These are phyloP conservation scores for Rhinogobio ventralis DNA, from an alignment of 2,797 vertebrate genomes.

Conservation along the genomic window DNA sequence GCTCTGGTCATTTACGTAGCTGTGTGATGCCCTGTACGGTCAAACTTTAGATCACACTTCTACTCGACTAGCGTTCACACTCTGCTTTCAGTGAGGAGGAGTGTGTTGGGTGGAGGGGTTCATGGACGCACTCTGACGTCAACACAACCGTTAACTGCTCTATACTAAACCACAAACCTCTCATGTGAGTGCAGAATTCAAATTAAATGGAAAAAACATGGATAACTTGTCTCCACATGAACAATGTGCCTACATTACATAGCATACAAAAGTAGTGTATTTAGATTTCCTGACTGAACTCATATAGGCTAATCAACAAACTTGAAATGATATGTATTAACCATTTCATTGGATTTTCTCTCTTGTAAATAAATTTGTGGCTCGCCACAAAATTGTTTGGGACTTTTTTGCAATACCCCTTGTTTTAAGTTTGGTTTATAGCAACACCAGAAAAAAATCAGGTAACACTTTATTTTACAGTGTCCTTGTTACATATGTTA, in stretches of 20 bases:
- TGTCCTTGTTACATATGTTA: too few species aligned
- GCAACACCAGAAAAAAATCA: not conserved
- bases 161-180: not conserved
- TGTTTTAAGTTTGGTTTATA: not conserved
- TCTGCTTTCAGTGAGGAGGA: not conserved
- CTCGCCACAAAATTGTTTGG: too few species aligned
- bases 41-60: constrained; percentile 17
- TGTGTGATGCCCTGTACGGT: constrained; percentile 7
- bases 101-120: not conserved
- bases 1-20: constrained; percentile 18
- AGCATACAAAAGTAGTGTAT: not conserved
- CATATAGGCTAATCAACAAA: not conserved
- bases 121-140: not conserved
- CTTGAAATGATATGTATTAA: not conserved
- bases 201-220: not conserved
- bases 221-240: not conserved
- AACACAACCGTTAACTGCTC: constrained; percentile 4
- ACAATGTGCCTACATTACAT: not conserved
- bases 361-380: not conserved
- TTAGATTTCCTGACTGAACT: not conserved
- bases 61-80: not conserved
- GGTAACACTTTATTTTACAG: too few species aligned
- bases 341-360: not conserved
- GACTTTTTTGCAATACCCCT: not conserved
- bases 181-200: constrained; percentile 10